A percentile compares a stretch with the other conserved stretches of the same genome.
These are phyloP conservation scores for Lacanobia wlatinum DNA, from an alignment of 2,888 invertebrate species.

Conservation along the genomic window DNA sequence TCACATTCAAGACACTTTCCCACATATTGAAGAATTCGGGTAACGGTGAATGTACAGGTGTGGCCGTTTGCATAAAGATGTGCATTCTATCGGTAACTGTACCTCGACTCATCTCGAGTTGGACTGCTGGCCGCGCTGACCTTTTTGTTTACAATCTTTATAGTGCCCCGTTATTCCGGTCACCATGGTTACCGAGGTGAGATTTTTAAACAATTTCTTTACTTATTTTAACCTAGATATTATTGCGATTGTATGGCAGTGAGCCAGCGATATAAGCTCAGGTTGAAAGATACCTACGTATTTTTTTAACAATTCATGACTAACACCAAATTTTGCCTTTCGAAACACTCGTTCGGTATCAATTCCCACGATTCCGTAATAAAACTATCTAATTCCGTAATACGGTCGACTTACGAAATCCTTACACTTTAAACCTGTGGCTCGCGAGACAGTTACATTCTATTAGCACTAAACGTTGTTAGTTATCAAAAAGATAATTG, in stretches of 20 bases:
- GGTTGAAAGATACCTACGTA: not conserved
- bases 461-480: too few relatives aligned
- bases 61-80: conserved; percentile 62
- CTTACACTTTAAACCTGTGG: not conserved
- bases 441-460: not conserved
- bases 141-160: conserved; percentile 47
- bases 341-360: conserved; percentile 18
- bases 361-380: conserved; percentile 30
- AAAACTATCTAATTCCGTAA: conserved; percentile 11
- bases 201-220: not conserved
- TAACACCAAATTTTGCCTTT: not conserved
- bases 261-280: not conserved
- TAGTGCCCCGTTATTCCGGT: conserved; percentile 27
- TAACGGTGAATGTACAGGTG: conserved; percentile 67
- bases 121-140: conserved; percentile 36
- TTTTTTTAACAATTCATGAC: not conserved
- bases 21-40: conserved; percentile 62
- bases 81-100: conserved; percentile 66
- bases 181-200: not conserved
- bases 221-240: too few relatives aligned
- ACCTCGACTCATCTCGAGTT: conserved; percentile 52
- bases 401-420: not conserved
- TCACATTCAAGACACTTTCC: conserved; percentile 55
- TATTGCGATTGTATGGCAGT: too few relatives aligned
- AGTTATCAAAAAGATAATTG: too few relatives aligned